Evolutionary conservation across 2,113 vertebrate species (phyloP), one percentile per base, ranked within the genome.

Genomic region (Hippocampus zosterae): DNA sequence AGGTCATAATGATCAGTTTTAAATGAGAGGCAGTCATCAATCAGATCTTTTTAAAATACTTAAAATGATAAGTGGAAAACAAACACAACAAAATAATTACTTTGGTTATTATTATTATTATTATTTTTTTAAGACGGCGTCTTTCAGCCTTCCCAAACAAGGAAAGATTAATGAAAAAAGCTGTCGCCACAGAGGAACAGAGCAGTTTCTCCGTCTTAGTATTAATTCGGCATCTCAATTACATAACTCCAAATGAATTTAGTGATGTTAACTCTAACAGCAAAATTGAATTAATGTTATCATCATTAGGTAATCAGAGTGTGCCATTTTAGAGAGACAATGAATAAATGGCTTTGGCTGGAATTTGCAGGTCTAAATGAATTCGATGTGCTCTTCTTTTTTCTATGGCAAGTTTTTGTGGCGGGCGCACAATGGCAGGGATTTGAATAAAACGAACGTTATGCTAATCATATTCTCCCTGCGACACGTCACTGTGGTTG

Each of bases 241-340:
- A 46, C 42, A 78, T 82, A 81, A 88, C 84, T 85, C 84, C 62
- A 55, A 79, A 66, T 73, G 85, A 80, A 84, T 84, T 77, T 83
- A 52, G 57, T 78, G 77, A 86, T 83, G 84, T 76, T 83, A 71
- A 57, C 44, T 76, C 27, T 18, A 81, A 80, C 74, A 75, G 70
- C 70, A 44, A 74, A 80, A 87, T 80, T 66, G 77, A 90, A 84
- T 89, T 88, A 87, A 66, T 85, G 78, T 68, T 74, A 70, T 81
- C 55, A 62, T 85, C 80, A 85, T 81, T 79, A 76, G 77, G 33
- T 84, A 68, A 88, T 81, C 70, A 71, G 41, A 73, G 68, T 64
- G 55, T 78, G 70, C 70, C 63, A 73, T 77, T 82, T 87, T 75
- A 77, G 69, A 33, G 33, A 37, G 46, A 75, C 71, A 71, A 69